Base-by-base conservation (phyloP, 2,888 invertebrate species). In the Synergus gifuensis region DNA sequence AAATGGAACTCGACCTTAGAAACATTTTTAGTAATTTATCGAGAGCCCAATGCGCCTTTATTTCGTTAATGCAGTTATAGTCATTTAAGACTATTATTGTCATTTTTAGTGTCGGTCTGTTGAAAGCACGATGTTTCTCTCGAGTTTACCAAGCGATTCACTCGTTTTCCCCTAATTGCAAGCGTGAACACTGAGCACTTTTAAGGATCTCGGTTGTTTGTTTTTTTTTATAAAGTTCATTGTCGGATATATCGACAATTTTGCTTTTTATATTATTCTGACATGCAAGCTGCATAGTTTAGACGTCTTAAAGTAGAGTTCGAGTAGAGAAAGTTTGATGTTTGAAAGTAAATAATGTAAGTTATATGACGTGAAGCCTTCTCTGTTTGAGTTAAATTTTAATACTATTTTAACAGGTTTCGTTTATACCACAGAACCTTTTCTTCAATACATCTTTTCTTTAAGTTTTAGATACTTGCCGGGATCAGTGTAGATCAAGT, bases 161-260 rank as follows among this genome's bases (percentile, higher is more conserved):
- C 36, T 73, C 73, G 54, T 73, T 73, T 73, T 73, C 73, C 73
- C 73, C 73, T 73, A 73, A 73, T 73, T 73, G 54, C 73, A 73
- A 73, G 54, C 73, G 73, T 73, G 73, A 49, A 36, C 1, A 54
- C 54, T n/a, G 54, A 49, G 49, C 28, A 22, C 8, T 69, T 16
- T 69, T 16, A 69, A 28, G 28, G n/a, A 36, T 54, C 69, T 46
- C 49, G 28, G 8, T n/a, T 54, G 16, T 73, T 54, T 28, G 36
- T 11, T 73, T 11, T 73, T 73, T 18, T 11, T n/a, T n/a, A 54
- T n/a, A 8, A 36, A 22, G 1, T 49, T 73, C n/a, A 40, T 73
- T 36, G 54, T 73, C 54, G 9, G 11, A 54, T 28, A 40, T 11
- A 54, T 40, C 18, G n/a, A 12, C 40, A 40, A 40, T 49, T 54